Evolutionary conservation across 2,113 vertebrate species (phyloP), one percentile per base, ranked within the genome.

Genomic region (Nothoprocta pentlandii): DNA sequence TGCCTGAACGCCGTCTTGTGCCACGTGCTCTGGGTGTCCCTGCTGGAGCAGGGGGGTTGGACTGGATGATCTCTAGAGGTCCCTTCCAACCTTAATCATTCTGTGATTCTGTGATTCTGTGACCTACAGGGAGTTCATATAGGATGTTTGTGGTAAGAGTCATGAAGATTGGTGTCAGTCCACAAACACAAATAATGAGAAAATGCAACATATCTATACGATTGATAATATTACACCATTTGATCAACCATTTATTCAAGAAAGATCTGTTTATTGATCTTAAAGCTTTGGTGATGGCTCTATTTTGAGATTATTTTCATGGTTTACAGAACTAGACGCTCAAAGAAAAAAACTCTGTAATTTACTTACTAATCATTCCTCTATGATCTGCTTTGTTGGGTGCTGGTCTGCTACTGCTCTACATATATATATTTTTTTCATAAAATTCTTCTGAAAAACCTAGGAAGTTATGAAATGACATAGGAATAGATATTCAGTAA

Each of bases 241-340:
- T 41, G 54, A 32, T 41, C 0, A 80, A 68, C 21, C 2, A 1
- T 0, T 26, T 51, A 73, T n/a, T 28, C 26, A 6, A 42, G 12
- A 21, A n/a, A 47, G 16, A 6, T 61, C 16, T 86, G 21, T 20
- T 77, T 68, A 70, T 21, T 13, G 10, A 54, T 74, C 10, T 74
- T 81, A 87, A 81, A 70, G 9, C 6, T 12, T 8, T 36, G 10
- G 3, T 10, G 53, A 16, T 80, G 5, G 25, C 4, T 51, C 73
- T 66, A 47, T 53, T 86, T 28, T 32, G 46, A 1, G 2, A 67
- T 87, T 87, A 10, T 62, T 80, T 80, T 28, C n/a, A 75, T 16
- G 66, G 4, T 70, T 58, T 63, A n/a, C 41, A 74, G 54, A 66
- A 83, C 21, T 17, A 77, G 21, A 64, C 12, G 4, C 51, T 59